These are phyloP conservation scores for Himalopsyche japonica DNA, from an alignment of 2,888 invertebrate species.

Conservation along the genomic window DNA sequence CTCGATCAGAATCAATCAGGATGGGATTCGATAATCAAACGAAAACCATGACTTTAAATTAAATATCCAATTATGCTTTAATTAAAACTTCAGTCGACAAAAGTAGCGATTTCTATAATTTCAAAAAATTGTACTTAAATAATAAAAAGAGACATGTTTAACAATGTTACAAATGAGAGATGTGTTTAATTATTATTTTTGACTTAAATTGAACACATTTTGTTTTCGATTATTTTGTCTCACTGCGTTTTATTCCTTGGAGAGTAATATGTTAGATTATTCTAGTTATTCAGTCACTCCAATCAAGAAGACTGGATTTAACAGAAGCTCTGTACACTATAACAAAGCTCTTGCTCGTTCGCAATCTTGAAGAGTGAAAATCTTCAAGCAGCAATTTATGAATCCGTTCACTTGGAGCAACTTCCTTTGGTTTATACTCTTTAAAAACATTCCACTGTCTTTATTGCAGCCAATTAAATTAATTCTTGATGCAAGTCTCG, in stretches of 20 bases:
- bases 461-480: slow-evolving; percentile 2
- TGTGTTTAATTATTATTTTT: too few species aligned
- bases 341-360: background rate
- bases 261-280: background rate
- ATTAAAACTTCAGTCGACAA: too few species aligned
- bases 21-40: too few species aligned
- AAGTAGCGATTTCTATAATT: too few species aligned
- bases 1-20: too few species aligned
- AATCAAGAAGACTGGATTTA: background rate
- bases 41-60: too few species aligned
- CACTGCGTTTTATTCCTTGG: background rate
- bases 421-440: background rate
- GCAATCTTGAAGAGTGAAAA: background rate
- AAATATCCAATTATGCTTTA: too few species aligned
- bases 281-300: background rate
- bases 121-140: too few species aligned
- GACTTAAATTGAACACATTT: too few species aligned
- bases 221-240: background rate
- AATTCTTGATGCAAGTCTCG: slow-evolving; percentile 5
- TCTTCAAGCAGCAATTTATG: slow-evolving; percentile 2
- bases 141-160: too few species aligned
- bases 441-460: background rate
- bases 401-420: background rate
- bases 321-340: background rate
- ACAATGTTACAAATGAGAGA: too few species aligned